Evolutionary conservation across 2,797 vertebrate genomes (phyloP).

Genomic region (Novumbra hubbsi): DNA sequence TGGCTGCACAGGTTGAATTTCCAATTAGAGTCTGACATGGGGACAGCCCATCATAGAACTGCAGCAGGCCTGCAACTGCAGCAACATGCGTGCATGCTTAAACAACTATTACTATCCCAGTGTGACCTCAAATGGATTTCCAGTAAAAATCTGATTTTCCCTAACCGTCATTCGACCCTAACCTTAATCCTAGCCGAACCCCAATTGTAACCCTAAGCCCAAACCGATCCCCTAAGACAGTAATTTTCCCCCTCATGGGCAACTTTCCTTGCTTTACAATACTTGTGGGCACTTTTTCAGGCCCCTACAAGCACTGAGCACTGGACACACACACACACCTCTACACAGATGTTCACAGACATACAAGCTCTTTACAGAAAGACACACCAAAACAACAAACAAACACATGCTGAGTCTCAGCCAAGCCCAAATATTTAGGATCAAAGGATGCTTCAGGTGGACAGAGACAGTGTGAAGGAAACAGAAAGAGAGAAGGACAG

Average conservation of each 20-base stretch:
- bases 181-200: no score
- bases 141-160: no score
- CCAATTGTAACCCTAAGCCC: no score
- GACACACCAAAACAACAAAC: slow-evolving; percentile 31
- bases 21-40: slow-evolving; percentile 62
- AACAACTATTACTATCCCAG: not conserved
- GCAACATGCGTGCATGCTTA: slow-evolving; percentile 29
- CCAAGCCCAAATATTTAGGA: not conserved
- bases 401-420: slow-evolving; percentile 51
- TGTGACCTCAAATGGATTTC: no score
- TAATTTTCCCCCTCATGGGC: no score
- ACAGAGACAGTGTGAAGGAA: not conserved
- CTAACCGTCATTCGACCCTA: no score
- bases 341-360: not conserved
- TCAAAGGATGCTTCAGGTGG: not conserved
- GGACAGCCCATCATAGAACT: slow-evolving; percentile 52
- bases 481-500: not conserved
- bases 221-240: no score
- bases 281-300: no score
- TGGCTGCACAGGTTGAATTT: slow-evolving; percentile 71
- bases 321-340: not conserved
- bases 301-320: not conserved
- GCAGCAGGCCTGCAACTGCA: slow-evolving; percentile 39
- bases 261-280: no score
- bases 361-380: not conserved